These are phyloP conservation scores for Oceanites oceanicus DNA, from an alignment of 2,113 vertebrate genomes.

Conservation along the genomic window DNA sequence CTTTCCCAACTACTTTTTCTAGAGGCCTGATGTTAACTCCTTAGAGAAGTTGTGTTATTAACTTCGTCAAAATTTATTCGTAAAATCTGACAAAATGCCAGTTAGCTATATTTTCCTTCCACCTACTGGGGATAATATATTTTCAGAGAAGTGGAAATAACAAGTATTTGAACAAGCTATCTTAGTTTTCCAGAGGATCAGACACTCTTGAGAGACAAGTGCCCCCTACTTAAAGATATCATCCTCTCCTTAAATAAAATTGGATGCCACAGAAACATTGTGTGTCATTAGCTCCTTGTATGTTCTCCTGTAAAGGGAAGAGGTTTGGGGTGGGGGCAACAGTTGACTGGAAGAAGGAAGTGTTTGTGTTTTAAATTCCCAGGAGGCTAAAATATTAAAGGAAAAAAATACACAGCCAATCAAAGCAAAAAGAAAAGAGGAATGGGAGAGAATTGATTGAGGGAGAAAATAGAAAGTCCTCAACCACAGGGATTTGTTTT, in stretches of 20 bases:
- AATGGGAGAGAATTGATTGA: background rate
- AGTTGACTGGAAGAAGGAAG: background rate
- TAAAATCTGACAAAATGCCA: background rate
- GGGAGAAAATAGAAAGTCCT: background rate
- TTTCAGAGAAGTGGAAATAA: background rate
- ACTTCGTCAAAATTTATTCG: background rate
- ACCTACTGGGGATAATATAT: background rate
- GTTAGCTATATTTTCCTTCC: background rate
- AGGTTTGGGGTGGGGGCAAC: background rate
- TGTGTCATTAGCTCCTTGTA: background rate
- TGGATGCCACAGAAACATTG: background rate
- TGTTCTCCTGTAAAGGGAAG: background rate
- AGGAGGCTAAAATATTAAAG: background rate
- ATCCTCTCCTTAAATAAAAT: background rate
- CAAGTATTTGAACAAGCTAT: background rate
- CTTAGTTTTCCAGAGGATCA: background rate
- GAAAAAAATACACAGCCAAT: background rate
- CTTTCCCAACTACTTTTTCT: background rate
- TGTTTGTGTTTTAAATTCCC: background rate
- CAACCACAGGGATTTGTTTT: background rate
- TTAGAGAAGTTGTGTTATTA: background rate
- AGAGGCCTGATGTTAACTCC: background rate
- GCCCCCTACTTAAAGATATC: background rate
- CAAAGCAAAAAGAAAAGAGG: background rate
- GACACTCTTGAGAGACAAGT: background rate